Percentiles rank a stretch among this genome's conserved stretches.
These are phyloP conservation scores for Glomeris marginata DNA, from an alignment of 2,888 invertebrate species.

Conservation along the genomic window DNA sequence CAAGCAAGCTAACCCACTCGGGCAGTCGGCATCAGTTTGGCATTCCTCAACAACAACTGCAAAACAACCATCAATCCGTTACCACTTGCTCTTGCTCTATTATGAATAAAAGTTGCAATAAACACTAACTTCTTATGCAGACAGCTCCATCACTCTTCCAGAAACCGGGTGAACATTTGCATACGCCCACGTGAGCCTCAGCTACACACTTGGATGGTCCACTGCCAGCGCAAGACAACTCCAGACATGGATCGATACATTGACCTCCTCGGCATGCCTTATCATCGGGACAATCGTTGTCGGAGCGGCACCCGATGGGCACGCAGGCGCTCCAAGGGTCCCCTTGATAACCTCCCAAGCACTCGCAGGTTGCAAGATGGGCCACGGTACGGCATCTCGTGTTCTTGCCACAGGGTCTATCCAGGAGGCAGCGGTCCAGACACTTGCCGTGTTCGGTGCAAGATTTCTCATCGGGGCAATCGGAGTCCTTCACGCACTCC, in stretches of 20 bases:
- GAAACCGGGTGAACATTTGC: slow-evolving; percentile 19
- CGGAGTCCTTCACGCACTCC: slow-evolving; percentile 19
- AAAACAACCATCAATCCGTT: background rate
- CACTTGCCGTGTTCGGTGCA: slow-evolving; percentile 16
- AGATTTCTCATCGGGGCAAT: slow-evolving; percentile 50
- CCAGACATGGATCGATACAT: slow-evolving; percentile 19
- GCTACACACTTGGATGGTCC: slow-evolving; percentile 38
- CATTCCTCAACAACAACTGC: slow-evolving; percentile 10
- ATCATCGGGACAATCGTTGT: slow-evolving; percentile 48
- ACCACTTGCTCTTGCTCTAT: too few species aligned
- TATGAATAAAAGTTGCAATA: too few species aligned
- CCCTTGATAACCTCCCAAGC: slow-evolving; percentile 39
- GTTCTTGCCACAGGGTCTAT: slow-evolving; percentile 15
- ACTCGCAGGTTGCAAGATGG: slow-evolving; percentile 63
- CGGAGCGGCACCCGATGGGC: slow-evolving; percentile 56
- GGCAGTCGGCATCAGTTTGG: slow-evolving; percentile 34
- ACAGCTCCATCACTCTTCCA: slow-evolving; percentile 16
- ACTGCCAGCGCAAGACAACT: slow-evolving; percentile 13
- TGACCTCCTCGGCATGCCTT: slow-evolving; percentile 15
- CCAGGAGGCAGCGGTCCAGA: slow-evolving; percentile 12
- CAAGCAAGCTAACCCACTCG: slow-evolving; percentile 60
- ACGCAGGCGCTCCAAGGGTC: slow-evolving; percentile 11
- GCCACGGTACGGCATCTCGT: slow-evolving; percentile 42
- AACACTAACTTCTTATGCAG: slow-evolving; percentile 13
- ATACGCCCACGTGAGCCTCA: slow-evolving; percentile 18